phyloP scores from a whole-genome alignment of 2,888 invertebrate genomes.

The Nomada flava region DNA sequence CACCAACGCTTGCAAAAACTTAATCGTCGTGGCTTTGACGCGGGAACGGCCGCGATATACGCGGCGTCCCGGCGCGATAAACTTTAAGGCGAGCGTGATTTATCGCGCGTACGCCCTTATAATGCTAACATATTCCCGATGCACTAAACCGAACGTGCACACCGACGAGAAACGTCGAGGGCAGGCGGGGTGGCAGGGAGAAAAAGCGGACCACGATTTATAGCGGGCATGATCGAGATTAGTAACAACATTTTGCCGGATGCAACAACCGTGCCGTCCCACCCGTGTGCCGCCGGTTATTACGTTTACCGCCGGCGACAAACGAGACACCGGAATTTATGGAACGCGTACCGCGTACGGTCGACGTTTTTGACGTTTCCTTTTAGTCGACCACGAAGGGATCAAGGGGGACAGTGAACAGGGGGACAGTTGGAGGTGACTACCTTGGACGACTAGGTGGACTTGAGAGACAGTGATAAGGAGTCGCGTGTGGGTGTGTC shows the following conservation, averaged over 20 bases:
- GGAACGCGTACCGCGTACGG: conserved; percentile 27
- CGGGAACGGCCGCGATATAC: conserved; percentile 56
- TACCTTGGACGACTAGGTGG: too few species aligned
- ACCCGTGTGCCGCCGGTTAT: conserved; percentile 32
- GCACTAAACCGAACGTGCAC: conserved; percentile 30
- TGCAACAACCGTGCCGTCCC: conserved; percentile 15
- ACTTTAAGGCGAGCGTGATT: conserved; percentile 61
- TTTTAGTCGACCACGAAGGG: conserved; percentile 1
- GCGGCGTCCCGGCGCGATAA: conserved; percentile 57
- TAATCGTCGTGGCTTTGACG: conserved; percentile 64
- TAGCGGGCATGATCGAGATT: conserved; percentile 56
- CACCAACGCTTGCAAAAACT: conserved; percentile 70
- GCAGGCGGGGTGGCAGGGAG: neutral
- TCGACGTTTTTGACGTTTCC: conserved; percentile 34
- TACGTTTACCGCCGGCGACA: conserved; percentile 42
- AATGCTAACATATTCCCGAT: conserved; percentile 58
- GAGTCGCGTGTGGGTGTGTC: too few species aligned
- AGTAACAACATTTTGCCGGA: conserved; percentile 51
- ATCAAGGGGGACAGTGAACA: neutral
- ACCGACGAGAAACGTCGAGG: neutral
- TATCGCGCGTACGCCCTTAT: conserved; percentile 62
- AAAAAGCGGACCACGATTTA: conserved; percentile 40
- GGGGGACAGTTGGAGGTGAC: neutral
- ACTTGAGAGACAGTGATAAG: too few species aligned
- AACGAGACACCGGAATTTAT: conserved; percentile 51